These are phyloP conservation scores for Brenthis daphne DNA, from an alignment of 2,888 invertebrate species.

Conservation along the genomic window DNA sequence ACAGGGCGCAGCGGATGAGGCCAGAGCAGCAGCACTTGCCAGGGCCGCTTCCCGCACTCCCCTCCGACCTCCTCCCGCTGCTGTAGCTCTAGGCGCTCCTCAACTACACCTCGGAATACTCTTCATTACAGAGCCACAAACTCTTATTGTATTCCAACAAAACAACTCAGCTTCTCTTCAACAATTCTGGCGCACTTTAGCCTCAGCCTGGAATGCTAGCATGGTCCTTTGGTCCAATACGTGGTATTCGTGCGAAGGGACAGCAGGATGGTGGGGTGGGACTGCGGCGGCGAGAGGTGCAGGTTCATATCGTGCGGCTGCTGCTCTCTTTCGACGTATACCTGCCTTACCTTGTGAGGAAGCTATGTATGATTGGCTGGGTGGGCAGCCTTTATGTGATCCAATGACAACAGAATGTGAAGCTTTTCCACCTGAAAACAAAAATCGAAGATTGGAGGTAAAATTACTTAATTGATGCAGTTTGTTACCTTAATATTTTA, in stretches of 20 bases:
- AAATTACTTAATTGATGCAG: neutral
- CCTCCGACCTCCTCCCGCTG: conserved; percentile 67
- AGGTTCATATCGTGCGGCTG: conserved; percentile 78
- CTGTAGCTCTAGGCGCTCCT: conserved; percentile 76
- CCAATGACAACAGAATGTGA: conserved; percentile 66
- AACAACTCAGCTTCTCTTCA: conserved; percentile 77
- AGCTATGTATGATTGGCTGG: conserved; percentile 85
- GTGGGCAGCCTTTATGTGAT: conserved; percentile 75
- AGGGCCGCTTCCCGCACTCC: conserved; percentile 70
- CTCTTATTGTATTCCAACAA: conserved; percentile 72
- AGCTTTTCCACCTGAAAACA: conserved; percentile 55
- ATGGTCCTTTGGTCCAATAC: conserved; percentile 73
- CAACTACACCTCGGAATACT: conserved; percentile 76
- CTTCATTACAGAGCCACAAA: conserved; percentile 67
- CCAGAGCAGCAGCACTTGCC: conserved; percentile 68
- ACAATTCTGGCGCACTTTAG: conserved; percentile 80
- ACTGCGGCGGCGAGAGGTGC: conserved; percentile 70
- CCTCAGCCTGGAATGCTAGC: conserved; percentile 76
- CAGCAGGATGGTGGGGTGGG: conserved; percentile 73
- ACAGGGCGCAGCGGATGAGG: conserved; percentile 67
- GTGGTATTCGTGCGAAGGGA: conserved; percentile 73
- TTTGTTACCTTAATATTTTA: no score
- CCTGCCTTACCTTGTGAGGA: conserved; percentile 89
- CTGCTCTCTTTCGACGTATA: conserved; percentile 83
- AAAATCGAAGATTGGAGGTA: conserved; percentile 63